These are phyloP conservation scores for Coturnix japonica DNA, from an alignment of 2,113 vertebrate genomes.

Conservation along the genomic window DNA sequence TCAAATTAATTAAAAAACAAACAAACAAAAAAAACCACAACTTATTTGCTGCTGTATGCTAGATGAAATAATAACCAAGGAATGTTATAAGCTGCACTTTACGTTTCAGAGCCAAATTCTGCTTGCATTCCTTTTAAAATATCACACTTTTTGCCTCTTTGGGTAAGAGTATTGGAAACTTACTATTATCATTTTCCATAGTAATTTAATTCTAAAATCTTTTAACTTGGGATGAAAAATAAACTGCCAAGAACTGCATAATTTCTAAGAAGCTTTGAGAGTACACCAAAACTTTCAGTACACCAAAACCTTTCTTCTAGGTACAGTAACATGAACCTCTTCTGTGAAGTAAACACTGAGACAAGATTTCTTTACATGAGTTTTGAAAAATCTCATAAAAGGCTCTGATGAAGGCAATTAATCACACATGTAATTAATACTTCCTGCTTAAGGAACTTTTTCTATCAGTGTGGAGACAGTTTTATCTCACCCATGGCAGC, in stretches of 20 bases:
- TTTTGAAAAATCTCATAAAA: not conserved
- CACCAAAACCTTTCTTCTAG: not conserved
- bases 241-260: not conserved
- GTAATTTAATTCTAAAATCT: not conserved
- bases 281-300: not conserved
- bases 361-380: not conserved
- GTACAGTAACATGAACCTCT: not conserved
- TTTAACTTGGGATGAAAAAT: not conserved
- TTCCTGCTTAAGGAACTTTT: not conserved
- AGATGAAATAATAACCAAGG: constrained; percentile 41
- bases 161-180: not conserved
- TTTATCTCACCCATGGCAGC: not conserved
- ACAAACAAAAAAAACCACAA: no score
- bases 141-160: not conserved
- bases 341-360: not conserved
- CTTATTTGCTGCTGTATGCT: constrained; percentile 18
- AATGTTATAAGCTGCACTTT: constrained; percentile 18
- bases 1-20: not conserved
- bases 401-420: not conserved
- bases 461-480: not conserved
- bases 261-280: not conserved
- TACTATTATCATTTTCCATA: not conserved
- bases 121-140: not conserved
- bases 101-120: not conserved
- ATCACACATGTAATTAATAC: not conserved